Evolutionary conservation across 2,888 invertebrate species (phyloP).

Genomic region (Nasonovia ribisnigri): DNA sequence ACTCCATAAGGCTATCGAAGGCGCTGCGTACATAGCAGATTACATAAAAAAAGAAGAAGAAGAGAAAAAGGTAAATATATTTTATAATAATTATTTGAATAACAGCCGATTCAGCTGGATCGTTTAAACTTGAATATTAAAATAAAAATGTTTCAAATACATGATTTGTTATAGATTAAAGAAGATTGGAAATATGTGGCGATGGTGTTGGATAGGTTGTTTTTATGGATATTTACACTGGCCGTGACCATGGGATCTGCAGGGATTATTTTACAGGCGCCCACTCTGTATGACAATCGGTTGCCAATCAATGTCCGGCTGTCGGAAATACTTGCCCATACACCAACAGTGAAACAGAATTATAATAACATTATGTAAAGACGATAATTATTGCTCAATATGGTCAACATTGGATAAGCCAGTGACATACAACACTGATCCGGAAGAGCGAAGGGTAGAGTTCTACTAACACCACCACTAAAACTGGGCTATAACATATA

Average conservation of each 20-base stretch:
- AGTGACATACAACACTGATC: background rate
- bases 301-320: conserved; percentile 88
- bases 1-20: conserved; percentile 92
- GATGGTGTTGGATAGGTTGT: conserved; percentile 96
- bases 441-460: conserved; percentile 4
- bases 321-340: conserved; percentile 90
- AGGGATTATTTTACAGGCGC: conserved; percentile 94
- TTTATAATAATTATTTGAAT: background rate
- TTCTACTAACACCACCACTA: background rate
- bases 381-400: conserved; percentile 45
- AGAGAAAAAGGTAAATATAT: conserved; percentile 80
- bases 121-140: background rate
- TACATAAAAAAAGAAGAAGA: conserved; percentile 93
- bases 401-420: background rate
- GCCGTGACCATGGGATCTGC: conserved; percentile 95
- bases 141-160: background rate
- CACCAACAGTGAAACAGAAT: conserved; percentile 78
- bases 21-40: conserved; percentile 92
- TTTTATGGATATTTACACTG: conserved; percentile 96
- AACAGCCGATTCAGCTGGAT: conserved; percentile 68
- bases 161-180: conserved; percentile 77
- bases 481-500: background rate
- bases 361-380: conserved; percentile 70
- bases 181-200: conserved; percentile 99
- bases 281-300: conserved; percentile 92